Conservation (phyloP, 2,888 invertebrate genomes). For the Hirtodrosophila duncani region DNA sequence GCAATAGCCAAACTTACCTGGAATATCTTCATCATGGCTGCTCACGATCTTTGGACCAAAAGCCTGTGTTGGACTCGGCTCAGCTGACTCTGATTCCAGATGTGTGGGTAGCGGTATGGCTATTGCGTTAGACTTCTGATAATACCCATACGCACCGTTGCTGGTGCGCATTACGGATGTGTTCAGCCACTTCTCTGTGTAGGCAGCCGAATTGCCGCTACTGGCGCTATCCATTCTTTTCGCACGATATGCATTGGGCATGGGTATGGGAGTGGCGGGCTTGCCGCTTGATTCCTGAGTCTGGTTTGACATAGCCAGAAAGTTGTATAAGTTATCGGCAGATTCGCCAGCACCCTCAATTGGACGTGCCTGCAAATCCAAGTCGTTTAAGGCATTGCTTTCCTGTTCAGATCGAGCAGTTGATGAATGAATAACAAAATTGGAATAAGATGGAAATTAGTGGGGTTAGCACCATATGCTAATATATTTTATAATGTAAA, state of each 20-base stretch:
- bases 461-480: too few species aligned
- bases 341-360: slow-evolving; percentile 13
- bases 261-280: slow-evolving; percentile 32
- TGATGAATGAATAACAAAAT: too few species aligned
- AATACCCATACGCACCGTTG: slow-evolving; percentile 28
- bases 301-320: too few species aligned
- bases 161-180: slow-evolving; percentile 50
- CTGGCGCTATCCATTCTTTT: slow-evolving; percentile 23
- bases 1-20: too few species aligned
- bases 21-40: slow-evolving; percentile 74
- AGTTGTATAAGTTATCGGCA: slow-evolving; percentile 53
- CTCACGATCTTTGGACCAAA: slow-evolving; percentile 80
- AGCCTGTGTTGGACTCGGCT: slow-evolving; percentile 78
- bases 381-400: slow-evolving; percentile 43
- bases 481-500: too few species aligned
- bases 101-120: slow-evolving; percentile 71
- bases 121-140: slow-evolving; percentile 52
- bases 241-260: slow-evolving; percentile 3
- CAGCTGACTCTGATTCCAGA: slow-evolving; percentile 73
- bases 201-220: slow-evolving; percentile 27
- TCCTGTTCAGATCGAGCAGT: too few species aligned
- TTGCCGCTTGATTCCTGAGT: slow-evolving; percentile 38
- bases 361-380: slow-evolving; percentile 24
- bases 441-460: too few species aligned
- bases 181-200: slow-evolving; percentile 73